These are phyloP conservation scores for Ephestia elutella DNA, from an alignment of 1,140 invertebrate genomes.

Conservation along the genomic window DNA sequence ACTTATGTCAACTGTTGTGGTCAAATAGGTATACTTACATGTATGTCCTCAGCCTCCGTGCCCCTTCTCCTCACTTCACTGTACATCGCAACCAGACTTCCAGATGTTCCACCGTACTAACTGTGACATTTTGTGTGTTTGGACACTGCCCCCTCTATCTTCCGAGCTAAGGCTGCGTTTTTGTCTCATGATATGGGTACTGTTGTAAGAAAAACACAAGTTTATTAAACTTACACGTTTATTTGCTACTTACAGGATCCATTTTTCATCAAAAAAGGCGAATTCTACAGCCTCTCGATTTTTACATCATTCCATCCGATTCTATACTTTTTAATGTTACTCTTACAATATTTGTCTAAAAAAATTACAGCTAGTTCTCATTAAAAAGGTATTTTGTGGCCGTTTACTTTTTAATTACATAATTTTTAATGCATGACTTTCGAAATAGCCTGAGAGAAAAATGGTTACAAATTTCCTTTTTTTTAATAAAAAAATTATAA, in stretches of 20 bases:
- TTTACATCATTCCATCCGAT: slow-evolving; percentile 35
- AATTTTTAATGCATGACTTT: slow-evolving; percentile 2
- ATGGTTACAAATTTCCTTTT: slow-evolving; percentile 9
- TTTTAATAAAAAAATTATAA: neutral
- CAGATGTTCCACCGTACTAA: too few relatives aligned
- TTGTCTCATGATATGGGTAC: neutral
- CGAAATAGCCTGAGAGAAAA: neutral
- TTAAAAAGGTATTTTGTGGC: slow-evolving; percentile 32
- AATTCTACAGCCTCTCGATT: slow-evolving; percentile 50
- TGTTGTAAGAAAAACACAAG: slow-evolving; percentile 16
- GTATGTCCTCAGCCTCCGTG: too few relatives aligned
- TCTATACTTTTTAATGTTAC: slow-evolving; percentile 20
- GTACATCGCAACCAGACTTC: too few relatives aligned
- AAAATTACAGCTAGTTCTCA: slow-evolving; percentile 35
- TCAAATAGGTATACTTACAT: too few relatives aligned
- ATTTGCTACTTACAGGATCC: slow-evolving; percentile 60
- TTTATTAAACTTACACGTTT: slow-evolving; percentile 65
- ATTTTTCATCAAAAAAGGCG: slow-evolving; percentile 43
- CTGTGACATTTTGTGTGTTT: too few relatives aligned
- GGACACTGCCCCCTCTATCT: too few relatives aligned
- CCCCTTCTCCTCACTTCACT: too few relatives aligned
- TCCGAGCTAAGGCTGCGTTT: too few relatives aligned
- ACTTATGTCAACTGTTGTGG: too few relatives aligned
- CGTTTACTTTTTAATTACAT: slow-evolving; percentile 22
- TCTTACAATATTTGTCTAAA: slow-evolving; percentile 24